Base-by-base conservation (phyloP, 2,113 vertebrate genomes). In the Colistium nudipinnis region DNA sequence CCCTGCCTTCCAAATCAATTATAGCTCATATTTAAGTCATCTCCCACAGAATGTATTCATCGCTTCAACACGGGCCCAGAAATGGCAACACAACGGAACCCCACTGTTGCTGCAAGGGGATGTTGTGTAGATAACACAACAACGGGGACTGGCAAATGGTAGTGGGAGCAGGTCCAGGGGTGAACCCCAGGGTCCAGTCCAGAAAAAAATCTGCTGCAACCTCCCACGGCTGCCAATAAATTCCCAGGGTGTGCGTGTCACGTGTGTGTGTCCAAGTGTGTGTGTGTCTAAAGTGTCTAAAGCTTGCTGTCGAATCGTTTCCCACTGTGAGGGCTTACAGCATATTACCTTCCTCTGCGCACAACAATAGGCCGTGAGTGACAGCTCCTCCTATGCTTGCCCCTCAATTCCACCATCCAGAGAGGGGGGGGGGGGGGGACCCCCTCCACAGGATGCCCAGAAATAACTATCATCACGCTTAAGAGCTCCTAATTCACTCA, bases 401-500 rank as follows among this genome's bases (percentile, higher is more conserved):
- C 82, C 63, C 62, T 63, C 62, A 65, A 78, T 70, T 70, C 69
- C 57, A 48, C 66, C 35, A 22, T 57, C 55, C 38, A n/a, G 22
- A 12, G 55, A 45, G 49, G 47, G 55, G 56, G 80, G 14, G 48
- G 66, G 3, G 62, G 51, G 45, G 52, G 48, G 52, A 52, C 74
- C 75, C 39, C 73, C 71, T 74, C 76, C 20, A 36, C 74, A 35
- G 83, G 87, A 82, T 27, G 81, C 74, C 74, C 67, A 63, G 33
- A 89, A 88, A 91, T 86, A 47, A 90, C 90, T 72, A 76, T 85
- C 83, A 89, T 89, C 74, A 80, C 41, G 70, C 39, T 71, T 74
- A 81, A 84, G 79, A 62, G 82, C 75, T 80, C 74, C 81, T 85
- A 78, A 88, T 78, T 80, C 74, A 86, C 65, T 62, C 74, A 61